Conservation (phyloP, 2,888 invertebrate species). For the Acleris holmiana region DNA sequence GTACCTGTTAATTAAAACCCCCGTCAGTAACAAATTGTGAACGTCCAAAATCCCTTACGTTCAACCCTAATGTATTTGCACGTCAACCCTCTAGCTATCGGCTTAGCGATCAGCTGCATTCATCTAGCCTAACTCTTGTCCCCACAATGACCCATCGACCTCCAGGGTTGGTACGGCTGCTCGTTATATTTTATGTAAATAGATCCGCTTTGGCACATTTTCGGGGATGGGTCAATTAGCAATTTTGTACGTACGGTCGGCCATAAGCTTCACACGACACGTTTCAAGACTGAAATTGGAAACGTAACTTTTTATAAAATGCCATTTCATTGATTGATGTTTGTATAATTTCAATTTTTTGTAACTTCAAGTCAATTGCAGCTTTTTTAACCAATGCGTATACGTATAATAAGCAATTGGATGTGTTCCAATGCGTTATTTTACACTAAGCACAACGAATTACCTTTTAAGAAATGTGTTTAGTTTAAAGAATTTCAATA, state of each 20-base stretch:
- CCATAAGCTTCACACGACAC: no score
- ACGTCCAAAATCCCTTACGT: constrained; percentile 31
- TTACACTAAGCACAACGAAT: no score
- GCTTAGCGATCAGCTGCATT: constrained; percentile 65
- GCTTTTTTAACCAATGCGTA: no score
- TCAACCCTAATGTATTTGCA: constrained; percentile 53
- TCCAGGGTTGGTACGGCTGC: constrained; percentile 54
- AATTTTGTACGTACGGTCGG: constrained; percentile 8
- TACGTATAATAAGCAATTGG: no score
- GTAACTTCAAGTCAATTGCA: no score
- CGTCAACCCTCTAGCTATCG: constrained; percentile 64
- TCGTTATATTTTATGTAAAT: constrained; percentile 67
- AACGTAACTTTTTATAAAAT: no score
- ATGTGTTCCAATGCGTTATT: no score
- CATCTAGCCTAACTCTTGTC: constrained; percentile 71
- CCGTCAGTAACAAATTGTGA: constrained; percentile 34
- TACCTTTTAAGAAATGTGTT: no score
- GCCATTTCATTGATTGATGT: no score
- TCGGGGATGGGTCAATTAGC: constrained; percentile 30
- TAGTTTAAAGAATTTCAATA: no score
- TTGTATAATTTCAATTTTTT: no score
- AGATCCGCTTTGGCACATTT: constrained; percentile 37
- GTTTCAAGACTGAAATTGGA: no score
- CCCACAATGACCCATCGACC: constrained; percentile 66
- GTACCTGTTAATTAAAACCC: constrained; percentile 24